A percentile compares a stretch with the other conserved stretches of the same genome.
Conservation (phyloP, 2,113 vertebrate genomes). For the Zingel zingel region DNA sequence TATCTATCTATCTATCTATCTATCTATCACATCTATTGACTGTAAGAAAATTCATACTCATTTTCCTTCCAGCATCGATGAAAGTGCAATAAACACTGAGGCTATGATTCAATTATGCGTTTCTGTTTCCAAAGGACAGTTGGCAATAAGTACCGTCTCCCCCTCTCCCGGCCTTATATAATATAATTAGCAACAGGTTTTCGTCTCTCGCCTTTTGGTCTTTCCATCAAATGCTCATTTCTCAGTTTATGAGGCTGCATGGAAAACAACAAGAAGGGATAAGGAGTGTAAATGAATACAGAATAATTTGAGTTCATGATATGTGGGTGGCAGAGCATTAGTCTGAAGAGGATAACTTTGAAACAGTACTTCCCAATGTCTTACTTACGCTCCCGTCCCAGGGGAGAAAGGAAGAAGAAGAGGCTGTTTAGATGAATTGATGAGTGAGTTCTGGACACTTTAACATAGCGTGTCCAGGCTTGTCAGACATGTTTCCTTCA, state of each 20-base stretch:
- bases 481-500: slow-evolving; percentile 77
- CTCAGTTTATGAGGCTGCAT: slow-evolving; percentile 25
- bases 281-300: slow-evolving; percentile 29
- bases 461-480: slow-evolving; percentile 65
- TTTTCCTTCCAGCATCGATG: slow-evolving; percentile 54
- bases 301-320: slow-evolving; percentile 38
- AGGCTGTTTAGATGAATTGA: slow-evolving; percentile 61
- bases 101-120: slow-evolving; percentile 70
- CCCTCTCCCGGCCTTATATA: slow-evolving; percentile 32
- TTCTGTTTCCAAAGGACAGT: slow-evolving; percentile 70
- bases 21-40: slow-evolving; percentile 25
- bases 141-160: slow-evolving; percentile 43
- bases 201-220: slow-evolving; percentile 23
- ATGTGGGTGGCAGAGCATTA: slow-evolving; percentile 30
- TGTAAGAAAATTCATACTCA: slow-evolving; percentile 52
- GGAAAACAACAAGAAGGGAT: slow-evolving; percentile 28
- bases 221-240: slow-evolving; percentile 43
- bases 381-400: slow-evolving; percentile 24
- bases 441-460: slow-evolving; percentile 57
- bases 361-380: slow-evolving; percentile 42
- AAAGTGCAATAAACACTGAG: slow-evolving; percentile 56
- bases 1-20: no score
- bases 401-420: slow-evolving; percentile 31
- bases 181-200: slow-evolving; percentile 77
- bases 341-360: slow-evolving; percentile 28